A percentile compares a stretch with the other conserved stretches of the same genome.
phyloP scores from a whole-genome alignment of 2,888 invertebrate genomes.

The Ophion costatus region DNA sequence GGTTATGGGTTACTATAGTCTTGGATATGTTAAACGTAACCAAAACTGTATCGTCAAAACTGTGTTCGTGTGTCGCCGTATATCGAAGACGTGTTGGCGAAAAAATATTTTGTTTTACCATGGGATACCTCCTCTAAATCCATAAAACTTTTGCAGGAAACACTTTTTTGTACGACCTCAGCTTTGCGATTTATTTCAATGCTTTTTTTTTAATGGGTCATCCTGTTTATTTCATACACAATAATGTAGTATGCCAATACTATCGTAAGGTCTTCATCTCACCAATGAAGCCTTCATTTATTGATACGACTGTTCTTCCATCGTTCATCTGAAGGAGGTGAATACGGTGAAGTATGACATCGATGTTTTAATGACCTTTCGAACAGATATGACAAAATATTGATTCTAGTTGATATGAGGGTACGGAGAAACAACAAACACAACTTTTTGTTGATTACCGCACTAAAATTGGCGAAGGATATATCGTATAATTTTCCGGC shows the following conservation, averaged over 20 bases:
- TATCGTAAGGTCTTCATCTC: background rate
- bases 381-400: background rate
- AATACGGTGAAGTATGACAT: slow-evolving; percentile 75
- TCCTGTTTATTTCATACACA: too few relatives aligned
- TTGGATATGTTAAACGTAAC: too few relatives aligned
- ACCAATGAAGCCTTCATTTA: background rate
- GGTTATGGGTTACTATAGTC: too few relatives aligned
- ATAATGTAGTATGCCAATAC: background rate
- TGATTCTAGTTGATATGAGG: background rate
- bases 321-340: slow-evolving; percentile 65
- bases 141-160: too few relatives aligned
- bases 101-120: too few relatives aligned
- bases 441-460: background rate
- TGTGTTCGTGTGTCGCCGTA: too few relatives aligned
- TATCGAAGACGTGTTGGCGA: too few relatives aligned
- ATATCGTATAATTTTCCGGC: background rate
- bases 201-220: too few relatives aligned
- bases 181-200: too few relatives aligned
- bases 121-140: too few relatives aligned
- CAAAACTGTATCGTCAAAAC: too few relatives aligned
- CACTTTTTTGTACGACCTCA: too few relatives aligned
- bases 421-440: background rate
- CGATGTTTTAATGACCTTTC: slow-evolving; percentile 72
- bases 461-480: background rate
- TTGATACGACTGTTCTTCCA: background rate